Evolutionary conservation across 2,888 invertebrate species (phyloP), one percentile per base, ranked within the genome.

Genomic region (Drosophila greeni): DNA sequence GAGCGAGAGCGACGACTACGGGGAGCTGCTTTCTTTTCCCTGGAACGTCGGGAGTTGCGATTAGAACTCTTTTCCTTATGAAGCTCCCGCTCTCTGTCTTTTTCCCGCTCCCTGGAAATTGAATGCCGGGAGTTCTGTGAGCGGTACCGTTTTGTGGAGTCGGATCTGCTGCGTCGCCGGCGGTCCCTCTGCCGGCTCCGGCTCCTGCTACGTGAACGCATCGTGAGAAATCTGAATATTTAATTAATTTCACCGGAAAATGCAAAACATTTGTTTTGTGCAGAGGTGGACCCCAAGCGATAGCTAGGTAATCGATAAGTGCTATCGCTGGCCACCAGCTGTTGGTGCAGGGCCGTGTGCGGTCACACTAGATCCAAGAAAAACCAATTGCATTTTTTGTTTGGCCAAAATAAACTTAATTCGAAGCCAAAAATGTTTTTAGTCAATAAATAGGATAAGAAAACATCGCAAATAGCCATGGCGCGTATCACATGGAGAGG

Each of bases 151-250:
- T 16, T 34, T 12, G 51, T 14, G 2, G 62, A 68, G 9, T 40
- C 54, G 9, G 60, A 62, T 23, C 52, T 49, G 7, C 68, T 40
- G 2, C 36, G 56, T 9, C 52, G 43, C 4, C 56, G 48, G 14
- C 69, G 65, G 5, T 64, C 58, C 34, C 61, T 71, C 7, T 76
- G 77, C 9, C 53, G 53, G 18, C 77, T 79, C 1, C 72, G 68
- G 39, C 73, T 74, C 34, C 64, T 74, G 54, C 62, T 80, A n/a
- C 69, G 82, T 33, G 84, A 76, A 1, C 70, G 72, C 79, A 80
- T 67, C 2, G 7, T 12, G 26, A 34, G 18, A 16, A 37, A 20
- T 37, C 8, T 0, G 7, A 26, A 18, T 26, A 18, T 42, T 16
- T 3, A 14, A n/a, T 20, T 5, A 54, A 51, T 67, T 67, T 67